These are phyloP conservation scores for human DNA, from an alignment of 2,113 vertebrate genomes.

Conservation along the genomic window GRCh38 chr2:191239001-191239500, in stretches of 20 bases:
- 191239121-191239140: neutral
- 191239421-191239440: neutral
- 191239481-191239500: neutral
- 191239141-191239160: neutral
- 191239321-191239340: neutral
- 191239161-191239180: neutral
- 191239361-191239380: neutral
- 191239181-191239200: neutral
- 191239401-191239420: neutral
- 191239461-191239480: neutral
- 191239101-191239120: neutral
- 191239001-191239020: neutral
- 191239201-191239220: neutral
- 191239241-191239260: neutral
- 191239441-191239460: neutral
- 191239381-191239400: neutral
- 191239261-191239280: neutral
- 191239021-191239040: neutral
- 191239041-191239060: neutral
- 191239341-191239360: neutral
- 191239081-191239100: neutral
- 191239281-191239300: neutral
- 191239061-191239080: neutral
- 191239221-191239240: neutral
- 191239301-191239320: conserved; percentile 1